These are phyloP conservation scores for Amitus sp. DNA, from an alignment of 2,888 invertebrate species.

Conservation along the genomic window DNA sequence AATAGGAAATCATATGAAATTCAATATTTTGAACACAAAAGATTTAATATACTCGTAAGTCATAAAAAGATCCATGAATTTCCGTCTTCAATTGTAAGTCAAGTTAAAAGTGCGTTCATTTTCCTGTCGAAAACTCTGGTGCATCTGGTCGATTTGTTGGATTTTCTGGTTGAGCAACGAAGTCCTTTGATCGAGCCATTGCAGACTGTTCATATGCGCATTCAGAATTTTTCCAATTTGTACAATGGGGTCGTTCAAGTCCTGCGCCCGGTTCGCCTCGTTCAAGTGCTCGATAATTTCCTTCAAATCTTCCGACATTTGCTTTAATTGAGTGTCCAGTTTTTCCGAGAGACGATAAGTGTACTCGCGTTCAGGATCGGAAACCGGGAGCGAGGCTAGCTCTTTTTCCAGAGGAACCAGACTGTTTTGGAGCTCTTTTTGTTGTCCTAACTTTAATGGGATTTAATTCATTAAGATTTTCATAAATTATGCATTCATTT, in stretches of 20 bases:
- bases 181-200: conserved; percentile 92
- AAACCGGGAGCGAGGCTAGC: conserved; percentile 73
- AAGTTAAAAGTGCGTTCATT: conserved; percentile 76
- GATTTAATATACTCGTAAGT: too few species aligned
- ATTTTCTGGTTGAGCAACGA: conserved; percentile 80
- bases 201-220: conserved; percentile 95
- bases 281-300: conserved; percentile 95
- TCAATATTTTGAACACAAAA: too few species aligned
- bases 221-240: conserved; percentile 94
- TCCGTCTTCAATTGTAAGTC: conserved; percentile 67
- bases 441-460: conserved; percentile 86
- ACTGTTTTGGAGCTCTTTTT: conserved; percentile 90
- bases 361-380: conserved; percentile 90
- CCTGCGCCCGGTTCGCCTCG: conserved; percentile 84
- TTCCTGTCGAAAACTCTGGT: conserved; percentile 80
- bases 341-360: conserved; percentile 91
- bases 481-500: too few species aligned
- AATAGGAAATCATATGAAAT: too few species aligned
- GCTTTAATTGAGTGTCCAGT: conserved; percentile 89
- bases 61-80: too few species aligned
- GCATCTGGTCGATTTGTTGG: conserved; percentile 84
- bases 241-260: conserved; percentile 87
- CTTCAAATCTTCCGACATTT: conserved; percentile 94
- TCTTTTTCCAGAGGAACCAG: conserved; percentile 88
- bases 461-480: too few species aligned